Base-by-base conservation (phyloP, 2,888 invertebrate genomes). In the Tribolium freemani region DNA sequence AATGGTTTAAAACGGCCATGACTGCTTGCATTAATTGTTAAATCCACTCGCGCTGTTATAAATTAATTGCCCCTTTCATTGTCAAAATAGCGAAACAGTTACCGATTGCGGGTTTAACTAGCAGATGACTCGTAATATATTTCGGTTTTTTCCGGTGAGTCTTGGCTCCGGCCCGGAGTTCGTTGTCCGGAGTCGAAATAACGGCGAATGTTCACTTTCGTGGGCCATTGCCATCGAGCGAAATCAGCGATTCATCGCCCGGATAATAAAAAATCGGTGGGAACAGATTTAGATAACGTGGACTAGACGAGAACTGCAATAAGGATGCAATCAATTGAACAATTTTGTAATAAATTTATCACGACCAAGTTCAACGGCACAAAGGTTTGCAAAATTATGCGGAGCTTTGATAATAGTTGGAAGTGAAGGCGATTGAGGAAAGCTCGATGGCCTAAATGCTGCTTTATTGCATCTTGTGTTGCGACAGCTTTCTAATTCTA, bases 191-290 rank as follows among this genome's bases (percentile, higher is more conserved):
- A 56, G 69, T 69, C 53, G 53, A 73, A 38, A 64, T 76, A 76
- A 76, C 76, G 76, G 76, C 56, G 71, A 64, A 68, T 75, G 76
- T 78, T 80, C 79, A 77, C 80, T 80, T 79, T 80, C 80, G 77
- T 79, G 77, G 77, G 76, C 78, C 79, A 78, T 75, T 75, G 76
- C 70, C 71, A 71, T 51, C 57, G 44, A 71, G 60, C 63, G 71
- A 71, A 64, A 71, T 45, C 44, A 56, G 5, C 63, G 60, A 68
- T 73, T 66, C 66, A 73, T 64, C 56, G 66, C 51, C 50, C 44
- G 44, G 67, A 56, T 16, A 45, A 54, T 54, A 13, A 53, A 45
- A 38, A 38, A 5, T 38, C 9, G 51, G 54, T 3, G 8, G 20
- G 5, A 30, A 30, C 44, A 5, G 26, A 50, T 26, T 9, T 20